Evolutionary conservation across 1,140 invertebrate genomes (phyloP).

Genomic region (Conus betulinus): DNA sequence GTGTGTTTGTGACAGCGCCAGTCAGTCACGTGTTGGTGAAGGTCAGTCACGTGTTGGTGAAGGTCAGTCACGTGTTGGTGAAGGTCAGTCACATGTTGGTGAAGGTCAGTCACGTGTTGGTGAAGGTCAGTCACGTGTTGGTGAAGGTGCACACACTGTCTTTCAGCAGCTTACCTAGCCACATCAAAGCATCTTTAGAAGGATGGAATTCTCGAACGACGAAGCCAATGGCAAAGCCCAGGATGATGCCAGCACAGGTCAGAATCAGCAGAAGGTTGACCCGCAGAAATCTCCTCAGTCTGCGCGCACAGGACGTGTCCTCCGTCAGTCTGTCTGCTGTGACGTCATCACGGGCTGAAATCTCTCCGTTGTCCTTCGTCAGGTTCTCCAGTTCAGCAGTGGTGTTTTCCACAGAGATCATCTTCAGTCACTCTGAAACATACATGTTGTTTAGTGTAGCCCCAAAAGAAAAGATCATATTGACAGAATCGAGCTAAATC

Average conservation of each 20-base stretch:
- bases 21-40: too few relatives aligned
- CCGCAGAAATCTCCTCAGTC: constrained; percentile 29
- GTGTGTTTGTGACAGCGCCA: too few relatives aligned
- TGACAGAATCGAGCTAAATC: too few relatives aligned
- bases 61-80: too few relatives aligned
- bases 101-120: too few relatives aligned
- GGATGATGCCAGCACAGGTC: constrained; percentile 56
- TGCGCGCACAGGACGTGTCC: constrained; percentile 2
- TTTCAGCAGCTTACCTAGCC: constrained; percentile 80
- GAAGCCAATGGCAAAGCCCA: constrained; percentile 79
- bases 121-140: too few relatives aligned
- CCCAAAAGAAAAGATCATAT: too few relatives aligned
- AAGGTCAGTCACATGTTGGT: too few relatives aligned
- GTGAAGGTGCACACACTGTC: not conserved
- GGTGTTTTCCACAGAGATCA: not conserved
- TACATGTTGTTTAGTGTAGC: too few relatives aligned
- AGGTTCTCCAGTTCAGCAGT: not conserved
- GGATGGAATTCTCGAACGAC: constrained; percentile 82
- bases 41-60: too few relatives aligned
- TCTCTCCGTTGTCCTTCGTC: not conserved
- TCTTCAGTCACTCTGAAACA: too few relatives aligned
- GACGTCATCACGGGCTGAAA: not conserved
- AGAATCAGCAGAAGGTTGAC: constrained; percentile 57
- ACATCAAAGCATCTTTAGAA: constrained; percentile 84
- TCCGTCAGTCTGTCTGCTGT: not conserved